A percentile compares a stretch with the other conserved stretches of the same genome.
These are phyloP conservation scores for Sipunculus nudus DNA, from an alignment of 2,888 invertebrate species.

Conservation along the genomic window DNA sequence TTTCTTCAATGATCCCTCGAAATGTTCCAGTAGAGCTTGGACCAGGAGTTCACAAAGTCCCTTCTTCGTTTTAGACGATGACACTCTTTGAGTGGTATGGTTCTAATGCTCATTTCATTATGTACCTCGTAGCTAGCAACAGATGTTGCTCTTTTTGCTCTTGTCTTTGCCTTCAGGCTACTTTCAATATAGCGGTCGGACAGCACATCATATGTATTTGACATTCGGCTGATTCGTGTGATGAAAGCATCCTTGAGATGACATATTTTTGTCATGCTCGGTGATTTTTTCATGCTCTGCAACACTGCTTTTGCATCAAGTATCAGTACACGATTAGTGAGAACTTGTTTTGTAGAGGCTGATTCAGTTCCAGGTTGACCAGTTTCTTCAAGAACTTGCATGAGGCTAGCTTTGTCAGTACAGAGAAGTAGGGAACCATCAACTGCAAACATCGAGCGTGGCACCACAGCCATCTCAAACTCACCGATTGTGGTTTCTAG, in stretches of 20 bases:
- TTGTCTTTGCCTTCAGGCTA: constrained; percentile 11
- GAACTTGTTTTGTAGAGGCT: too few relatives aligned
- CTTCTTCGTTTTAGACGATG: too few relatives aligned
- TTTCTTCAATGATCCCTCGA: too few relatives aligned
- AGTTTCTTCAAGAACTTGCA: constrained; percentile 17
- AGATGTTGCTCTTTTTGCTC: constrained; percentile 14
- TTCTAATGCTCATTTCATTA: too few relatives aligned
- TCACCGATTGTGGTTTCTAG: constrained; percentile 20
- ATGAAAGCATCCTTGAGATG: constrained; percentile 9
- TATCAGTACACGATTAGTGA: too few relatives aligned
- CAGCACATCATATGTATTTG: background rate
- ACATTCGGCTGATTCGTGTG: background rate
- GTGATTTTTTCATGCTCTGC: constrained; percentile 20
- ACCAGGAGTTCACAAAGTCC: too few relatives aligned
- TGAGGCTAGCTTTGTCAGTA: constrained; percentile 21
- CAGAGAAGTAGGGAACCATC: constrained; percentile 24
- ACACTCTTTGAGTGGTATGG: too few relatives aligned
- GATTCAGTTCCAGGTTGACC: too few relatives aligned
- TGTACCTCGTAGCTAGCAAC: too few relatives aligned
- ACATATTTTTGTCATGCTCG: background rate
- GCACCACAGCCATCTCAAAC: constrained; percentile 21
- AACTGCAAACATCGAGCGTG: constrained; percentile 11
- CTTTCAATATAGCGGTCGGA: constrained; percentile 17
- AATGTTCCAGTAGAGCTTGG: too few relatives aligned
- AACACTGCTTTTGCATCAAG: constrained; percentile 24